phyloP scores from a whole-genome alignment of 2,888 invertebrate species.

The Cosmia pyralina region DNA sequence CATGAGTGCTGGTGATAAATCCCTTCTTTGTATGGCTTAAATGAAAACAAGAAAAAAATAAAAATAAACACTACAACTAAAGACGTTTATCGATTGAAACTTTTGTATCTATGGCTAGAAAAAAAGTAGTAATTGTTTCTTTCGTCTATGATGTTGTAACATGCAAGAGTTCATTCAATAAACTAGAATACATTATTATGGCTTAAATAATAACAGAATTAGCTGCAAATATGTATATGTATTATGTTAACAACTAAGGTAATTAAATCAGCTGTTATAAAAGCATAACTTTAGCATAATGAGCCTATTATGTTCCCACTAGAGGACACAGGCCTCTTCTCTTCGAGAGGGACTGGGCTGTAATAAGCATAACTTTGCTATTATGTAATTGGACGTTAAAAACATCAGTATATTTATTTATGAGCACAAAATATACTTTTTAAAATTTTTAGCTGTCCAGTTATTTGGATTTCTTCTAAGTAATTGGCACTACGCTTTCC shows the following conservation, averaged over 20 bases:
- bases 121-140: conserved; percentile 2
- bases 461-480: background rate
- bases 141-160: conserved; percentile 34
- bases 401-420: background rate
- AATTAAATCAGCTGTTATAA: background rate
- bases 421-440: no score
- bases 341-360: no score
- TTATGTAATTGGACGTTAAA: background rate
- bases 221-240: background rate
- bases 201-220: conserved; percentile 24
- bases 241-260: background rate
- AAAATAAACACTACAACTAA: conserved; percentile 5
- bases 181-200: conserved; percentile 24
- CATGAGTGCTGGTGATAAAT: conserved; percentile 33
- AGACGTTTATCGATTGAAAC: conserved; percentile 22
- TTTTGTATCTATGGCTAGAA: conserved; percentile 26
- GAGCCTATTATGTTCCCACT: no score
- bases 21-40: conserved; percentile 32
- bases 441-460: background rate
- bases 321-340: no score
- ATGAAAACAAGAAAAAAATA: background rate
- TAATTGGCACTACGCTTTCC: background rate
- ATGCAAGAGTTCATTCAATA: conserved; percentile 55
- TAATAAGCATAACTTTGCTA: background rate
- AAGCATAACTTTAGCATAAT: background rate